phyloP scores from a whole-genome alignment of 1,140 invertebrate genomes.

The Drosophila grimshawi region DNA sequence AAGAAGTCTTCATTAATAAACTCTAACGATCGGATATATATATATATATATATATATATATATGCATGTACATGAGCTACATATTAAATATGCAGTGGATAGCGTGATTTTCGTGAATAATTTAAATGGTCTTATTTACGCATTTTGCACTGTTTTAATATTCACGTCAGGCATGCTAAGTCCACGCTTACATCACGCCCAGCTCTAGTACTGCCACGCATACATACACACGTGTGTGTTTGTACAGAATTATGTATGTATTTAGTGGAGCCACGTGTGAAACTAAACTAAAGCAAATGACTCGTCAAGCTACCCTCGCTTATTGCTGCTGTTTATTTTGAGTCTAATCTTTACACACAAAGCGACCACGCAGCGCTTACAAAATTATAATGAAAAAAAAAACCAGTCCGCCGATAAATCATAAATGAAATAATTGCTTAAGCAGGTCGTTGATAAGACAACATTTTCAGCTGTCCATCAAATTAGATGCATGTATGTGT shows the following conservation, averaged over 20 bases:
- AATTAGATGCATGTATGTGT: neutral
- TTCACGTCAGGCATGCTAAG: neutral
- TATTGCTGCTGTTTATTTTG: conserved; percentile 21
- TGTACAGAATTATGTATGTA: neutral
- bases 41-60: neutral
- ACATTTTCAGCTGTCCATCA: conserved; percentile 27
- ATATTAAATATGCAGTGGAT: neutral
- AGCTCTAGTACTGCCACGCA: neutral
- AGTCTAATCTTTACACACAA: conserved; percentile 44
- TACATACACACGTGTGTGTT: conserved; percentile 20
- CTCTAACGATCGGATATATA: too few relatives aligned
- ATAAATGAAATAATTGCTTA: conserved; percentile 46
- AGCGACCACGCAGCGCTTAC: conserved; percentile 30
- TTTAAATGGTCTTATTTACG: neutral
- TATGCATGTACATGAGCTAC: neutral
- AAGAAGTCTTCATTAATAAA: neutral
- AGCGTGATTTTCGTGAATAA: neutral
- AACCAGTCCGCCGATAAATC: neutral
- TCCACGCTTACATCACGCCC: neutral
- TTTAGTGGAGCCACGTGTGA: neutral
- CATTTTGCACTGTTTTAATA: neutral
- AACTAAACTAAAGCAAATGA: neutral
- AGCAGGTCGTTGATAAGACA: conserved; percentile 74
- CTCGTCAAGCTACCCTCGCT: conserved; percentile 7
- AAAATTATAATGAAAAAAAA: conserved; percentile 44